Evolutionary conservation across 2,797 vertebrate species (phyloP).

Genomic region (Tenualosa ilisha): DNA sequence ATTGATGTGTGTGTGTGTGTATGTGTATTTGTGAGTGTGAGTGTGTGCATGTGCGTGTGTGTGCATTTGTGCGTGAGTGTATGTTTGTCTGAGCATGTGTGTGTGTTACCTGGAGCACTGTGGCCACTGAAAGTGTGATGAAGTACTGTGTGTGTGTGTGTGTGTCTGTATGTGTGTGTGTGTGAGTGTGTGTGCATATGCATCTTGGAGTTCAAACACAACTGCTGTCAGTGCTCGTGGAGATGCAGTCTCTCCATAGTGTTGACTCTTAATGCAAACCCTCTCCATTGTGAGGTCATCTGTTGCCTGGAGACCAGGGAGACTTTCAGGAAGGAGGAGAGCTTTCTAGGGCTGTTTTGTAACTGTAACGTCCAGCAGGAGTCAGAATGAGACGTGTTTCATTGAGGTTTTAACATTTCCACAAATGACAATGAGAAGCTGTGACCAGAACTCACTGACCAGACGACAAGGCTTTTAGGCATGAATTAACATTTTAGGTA

Average conservation of each 20-base stretch:
- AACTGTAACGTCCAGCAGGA: neutral
- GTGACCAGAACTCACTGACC: neutral
- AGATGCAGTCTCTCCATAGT: neutral
- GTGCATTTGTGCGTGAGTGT: neutral
- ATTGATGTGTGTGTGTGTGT: neutral
- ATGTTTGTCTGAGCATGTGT: neutral
- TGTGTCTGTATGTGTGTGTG: neutral
- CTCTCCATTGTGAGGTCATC: constrained; percentile 2
- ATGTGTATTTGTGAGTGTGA: neutral
- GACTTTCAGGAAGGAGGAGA: neutral
- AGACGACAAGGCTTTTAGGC: neutral
- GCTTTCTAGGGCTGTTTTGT: neutral
- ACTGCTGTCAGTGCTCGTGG: neutral
- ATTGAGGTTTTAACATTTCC: neutral
- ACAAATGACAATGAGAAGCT: neutral
- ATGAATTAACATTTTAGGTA: constrained; percentile 11
- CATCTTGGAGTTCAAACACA: neutral
- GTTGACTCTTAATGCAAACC: neutral
- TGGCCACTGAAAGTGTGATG: too few species aligned
- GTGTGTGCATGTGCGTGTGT: neutral
- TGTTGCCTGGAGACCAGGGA: neutral
- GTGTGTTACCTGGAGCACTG: too few species aligned
- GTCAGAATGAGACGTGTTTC: neutral
- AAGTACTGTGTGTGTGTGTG: neutral
- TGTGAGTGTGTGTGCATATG: neutral